Base-by-base conservation (phyloP, 2,113 vertebrate species). In the Eretmodus cyanostictus region DNA sequence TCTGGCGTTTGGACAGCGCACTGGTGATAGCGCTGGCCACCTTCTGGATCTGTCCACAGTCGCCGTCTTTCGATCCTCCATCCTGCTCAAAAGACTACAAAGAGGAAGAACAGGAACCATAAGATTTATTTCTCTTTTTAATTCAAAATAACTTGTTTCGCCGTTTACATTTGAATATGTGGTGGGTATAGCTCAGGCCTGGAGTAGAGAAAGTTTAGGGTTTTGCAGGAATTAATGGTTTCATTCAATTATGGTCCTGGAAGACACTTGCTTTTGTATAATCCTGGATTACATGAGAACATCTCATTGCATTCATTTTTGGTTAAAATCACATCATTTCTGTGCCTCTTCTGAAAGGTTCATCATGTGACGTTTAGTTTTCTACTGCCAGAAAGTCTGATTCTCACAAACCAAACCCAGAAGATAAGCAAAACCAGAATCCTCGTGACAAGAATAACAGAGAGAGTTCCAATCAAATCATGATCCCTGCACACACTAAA, bases 1-100 rank as follows among this genome's bases (percentile, higher is more conserved):
- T 99, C n/a, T 97, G 98, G 29, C 95, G 93, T 93, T 97, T 98
- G 6, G 97, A 98, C 89, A 99, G 96, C 4, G 97, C 96, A 0
- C 94, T 93, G n/a, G 98, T 97, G 31, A 99, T 96, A 82, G 95
- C 95, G 0, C 96, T 97, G 12, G 97, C 97, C 0, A 97, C 97
- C 2, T 96, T 96, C 93, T 98, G 97, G 90, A 99, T 97, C 66
- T 97, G 95, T 34, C 94, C 96, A 5, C 96, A 96, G 45, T 98
- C 96, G 12, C 95, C 90, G 49, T 97, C 97, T 10, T 94, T 95
- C 17, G 94, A 95, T 3, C 90, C 95, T 19, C 95, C 95, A 89
- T 97, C 97, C 89, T 94, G 88, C 45, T 97, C 97, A 81, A 97
- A 98, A 61, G 98, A 98, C 98, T 99, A 88, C 0, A 40, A 36